Base-by-base conservation (phyloP, 2,888 invertebrate species). In the Apotomis capreana region DNA sequence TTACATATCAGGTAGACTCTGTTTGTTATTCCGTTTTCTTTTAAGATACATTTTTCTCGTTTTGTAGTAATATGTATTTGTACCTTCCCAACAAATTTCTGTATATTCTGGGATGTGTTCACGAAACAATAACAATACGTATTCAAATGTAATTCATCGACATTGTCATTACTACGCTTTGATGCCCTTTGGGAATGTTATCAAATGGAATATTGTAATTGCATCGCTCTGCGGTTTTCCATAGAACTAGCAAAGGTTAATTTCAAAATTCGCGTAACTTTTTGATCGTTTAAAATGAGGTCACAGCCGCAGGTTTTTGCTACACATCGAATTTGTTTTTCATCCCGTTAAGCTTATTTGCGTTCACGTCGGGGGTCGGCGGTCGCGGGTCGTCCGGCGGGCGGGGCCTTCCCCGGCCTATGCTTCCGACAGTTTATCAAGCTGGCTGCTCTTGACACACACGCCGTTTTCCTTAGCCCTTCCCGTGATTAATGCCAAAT, bases 371-470 rank as follows among this genome's bases (percentile, higher is more conserved):
- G 75, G 77, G 76, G 79, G 77, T 77, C 75, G 68, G 58, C 64
- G 69, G 74, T 44, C 64, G 68, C 74, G 67, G 61, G 67, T 69
- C 73, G 44, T 65, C 62, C 61, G 58, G 63, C 40, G 51, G 55
- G 46, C 58, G 67, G 74, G 83, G 86, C 86, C 86, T 87, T 84
- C 82, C 79, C 75, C 78, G 70, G 75, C 78, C 80, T 77, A 74
- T 79, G 78, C 79, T 83, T 83, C 81, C 81, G 80, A 78, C 81
- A 77, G 80, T 81, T 80, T 82, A 83, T 83, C 79, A 83, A 80
- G 77, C 74, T 69, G 75, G 76, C 79, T 80, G 80, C 78, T 81
- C 80, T 82, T 83, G 82, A 84, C 80, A 80, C 77, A 78, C 77
- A 81, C 78, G 73, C 78, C 80, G 84, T 84, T 84, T 81, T 80